These are phyloP conservation scores for Bubo scandiacus DNA, from an alignment of 2,113 vertebrate species.

Conservation along the genomic window DNA sequence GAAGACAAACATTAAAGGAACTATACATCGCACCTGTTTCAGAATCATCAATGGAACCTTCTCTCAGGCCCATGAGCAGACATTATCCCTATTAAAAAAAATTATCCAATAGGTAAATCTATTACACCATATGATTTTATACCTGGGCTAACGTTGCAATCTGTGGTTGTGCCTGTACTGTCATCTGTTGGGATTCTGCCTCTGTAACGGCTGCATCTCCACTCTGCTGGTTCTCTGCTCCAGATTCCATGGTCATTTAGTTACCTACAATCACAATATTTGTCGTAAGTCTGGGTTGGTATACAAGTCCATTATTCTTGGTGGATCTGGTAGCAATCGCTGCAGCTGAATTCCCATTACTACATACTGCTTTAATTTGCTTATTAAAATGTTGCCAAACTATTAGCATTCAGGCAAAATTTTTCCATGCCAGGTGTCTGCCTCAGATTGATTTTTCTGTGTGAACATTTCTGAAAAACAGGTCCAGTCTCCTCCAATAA, in stretches of 20 bases:
- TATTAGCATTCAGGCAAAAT: constrained; percentile 6
- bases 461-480: constrained; percentile 11
- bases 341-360: constrained; percentile 36
- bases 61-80: neutral
- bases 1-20: constrained; percentile 18
- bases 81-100: constrained; percentile 23
- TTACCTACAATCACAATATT: constrained; percentile 84
- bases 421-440: constrained; percentile 1
- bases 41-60: neutral
- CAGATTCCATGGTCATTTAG: constrained; percentile 99
- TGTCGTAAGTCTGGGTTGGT: constrained; percentile 59
- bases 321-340: constrained; percentile 17
- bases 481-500: neutral
- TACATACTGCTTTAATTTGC: neutral
- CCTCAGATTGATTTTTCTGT: neutral
- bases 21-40: neutral
- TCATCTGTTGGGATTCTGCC: constrained; percentile 93
- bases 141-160: constrained; percentile 96
- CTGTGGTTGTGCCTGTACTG: constrained; percentile 85
- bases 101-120: constrained; percentile 22
- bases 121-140: constrained; percentile 59
- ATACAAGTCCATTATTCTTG: constrained; percentile 21
- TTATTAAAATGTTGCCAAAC: constrained; percentile 34
- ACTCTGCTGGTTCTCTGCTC: constrained; percentile 95
- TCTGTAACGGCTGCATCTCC: constrained; percentile 93